Evolutionary conservation across 2,113 vertebrate species (phyloP), one percentile per base, ranked within the genome.

Genomic region (Apeltes quadracus): DNA sequence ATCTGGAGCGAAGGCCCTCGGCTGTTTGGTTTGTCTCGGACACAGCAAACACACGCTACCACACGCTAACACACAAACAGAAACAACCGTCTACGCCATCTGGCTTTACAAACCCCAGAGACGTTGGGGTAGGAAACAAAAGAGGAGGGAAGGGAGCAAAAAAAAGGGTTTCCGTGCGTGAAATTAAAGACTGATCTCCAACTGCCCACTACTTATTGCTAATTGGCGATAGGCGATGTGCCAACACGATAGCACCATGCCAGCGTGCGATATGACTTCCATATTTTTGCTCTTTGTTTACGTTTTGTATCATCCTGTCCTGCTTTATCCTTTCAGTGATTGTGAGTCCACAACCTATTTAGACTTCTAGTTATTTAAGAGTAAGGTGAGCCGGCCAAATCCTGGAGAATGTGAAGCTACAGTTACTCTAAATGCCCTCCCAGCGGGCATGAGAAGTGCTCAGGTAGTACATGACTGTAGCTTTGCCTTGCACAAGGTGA

Each of bases 151-250:
- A 2, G 27, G 39, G 16, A 73, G 61, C 29, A 77, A 62, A 54
- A 15, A n/a, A 29, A 77, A 4, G 29, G 46, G 44, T 64, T 36
- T 63, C 65, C 9, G 41, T 18, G 66, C 78, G 54, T 11, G 50
- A 58, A 61, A 75, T 70, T 77, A 32, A 18, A 70, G 32, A 55
- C 18, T 46, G 16, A 79, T 73, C 59, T 81, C 77, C 82, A 86
- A 79, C 88, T 85, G 77, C 80, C 63, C 7, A 14, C 65, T 75
- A 75, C 72, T 87, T 84, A 58, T 72, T 41, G 58, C 71, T 91
- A 90, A 90, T 85, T 87, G 81, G 78, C 69, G 77, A 53, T 87
- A 80, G 54, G 57, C 79, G 68, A 51, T 18, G 38, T 71, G 88
- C 89, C 90, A 90, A 59, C 69, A 57, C 38, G 44, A 73, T 54